Percentiles rank a stretch among this genome's conserved stretches.
These are phyloP conservation scores for Chaetorhynchus papuensis DNA, from an alignment of 2,113 vertebrate genomes.

Conservation along the genomic window DNA sequence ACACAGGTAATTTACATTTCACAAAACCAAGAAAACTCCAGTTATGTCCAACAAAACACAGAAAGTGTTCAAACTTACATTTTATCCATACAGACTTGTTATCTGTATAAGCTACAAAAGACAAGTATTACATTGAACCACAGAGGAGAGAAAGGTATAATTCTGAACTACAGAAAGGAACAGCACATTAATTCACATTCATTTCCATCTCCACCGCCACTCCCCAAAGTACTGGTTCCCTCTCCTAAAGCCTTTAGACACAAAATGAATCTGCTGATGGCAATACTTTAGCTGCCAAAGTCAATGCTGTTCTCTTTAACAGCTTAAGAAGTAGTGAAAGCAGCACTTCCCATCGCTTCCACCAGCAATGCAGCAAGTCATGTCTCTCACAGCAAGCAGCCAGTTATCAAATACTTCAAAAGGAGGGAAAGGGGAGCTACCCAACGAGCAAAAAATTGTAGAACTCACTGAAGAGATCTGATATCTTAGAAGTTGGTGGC, in stretches of 20 bases:
- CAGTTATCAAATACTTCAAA: background rate
- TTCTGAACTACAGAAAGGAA: background rate
- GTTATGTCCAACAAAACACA: background rate
- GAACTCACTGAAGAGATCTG: background rate
- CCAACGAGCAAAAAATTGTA: background rate
- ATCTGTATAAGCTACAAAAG: background rate
- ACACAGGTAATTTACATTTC: background rate
- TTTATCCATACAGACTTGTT: background rate
- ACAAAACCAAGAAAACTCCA: background rate
- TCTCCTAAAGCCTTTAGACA: background rate
- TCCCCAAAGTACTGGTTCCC: background rate
- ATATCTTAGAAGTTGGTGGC: background rate
- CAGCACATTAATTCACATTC: background rate
- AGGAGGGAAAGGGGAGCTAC: background rate
- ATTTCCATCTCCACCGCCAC: background rate
- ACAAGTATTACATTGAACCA: background rate
- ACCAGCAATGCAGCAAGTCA: background rate
- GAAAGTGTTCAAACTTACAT: background rate
- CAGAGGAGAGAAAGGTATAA: background rate
- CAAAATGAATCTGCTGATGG: background rate
- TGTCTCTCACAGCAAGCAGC: background rate
- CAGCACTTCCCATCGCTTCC: background rate
- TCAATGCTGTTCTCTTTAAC: background rate
- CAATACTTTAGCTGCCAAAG: background rate
- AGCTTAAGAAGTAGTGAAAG: background rate